phyloP scores from a whole-genome alignment of 2,888 invertebrate genomes.

The Noctua fimbriata region DNA sequence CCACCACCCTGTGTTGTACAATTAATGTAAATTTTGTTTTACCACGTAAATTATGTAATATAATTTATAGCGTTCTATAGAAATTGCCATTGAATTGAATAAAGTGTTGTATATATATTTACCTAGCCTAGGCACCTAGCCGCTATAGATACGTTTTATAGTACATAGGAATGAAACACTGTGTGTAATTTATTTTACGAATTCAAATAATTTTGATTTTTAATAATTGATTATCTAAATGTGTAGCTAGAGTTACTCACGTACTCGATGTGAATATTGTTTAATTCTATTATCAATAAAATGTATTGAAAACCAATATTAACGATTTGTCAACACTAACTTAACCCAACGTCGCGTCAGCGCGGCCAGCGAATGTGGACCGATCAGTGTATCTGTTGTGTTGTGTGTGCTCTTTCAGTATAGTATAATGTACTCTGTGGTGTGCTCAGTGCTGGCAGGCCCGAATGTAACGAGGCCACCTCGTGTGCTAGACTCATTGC shows the following conservation, averaged over 20 bases:
- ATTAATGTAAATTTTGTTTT: slow-evolving; percentile 70
- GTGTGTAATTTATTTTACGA: slow-evolving; percentile 79
- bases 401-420: too few species aligned
- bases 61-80: slow-evolving; percentile 74
- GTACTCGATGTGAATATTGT: slow-evolving; percentile 84
- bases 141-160: slow-evolving; percentile 70
- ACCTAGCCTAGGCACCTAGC: slow-evolving; percentile 73
- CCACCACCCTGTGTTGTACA: slow-evolving; percentile 64
- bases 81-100: slow-evolving; percentile 82
- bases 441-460: too few species aligned
- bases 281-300: slow-evolving; percentile 84
- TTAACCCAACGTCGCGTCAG: neutral
- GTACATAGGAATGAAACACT: slow-evolving; percentile 71
- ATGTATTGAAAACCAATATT: slow-evolving; percentile 66
- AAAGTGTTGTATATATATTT: slow-evolving; percentile 74
- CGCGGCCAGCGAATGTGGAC: too few species aligned
- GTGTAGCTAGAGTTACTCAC: slow-evolving; percentile 82
- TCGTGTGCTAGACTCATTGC: neutral
- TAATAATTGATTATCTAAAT: slow-evolving; percentile 85
- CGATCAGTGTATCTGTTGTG: neutral
- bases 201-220: slow-evolving; percentile 80
- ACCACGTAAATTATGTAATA: slow-evolving; percentile 71
- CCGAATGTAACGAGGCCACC: neutral
- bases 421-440: too few species aligned
- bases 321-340: slow-evolving; percentile 46